A percentile compares a stretch with the other conserved stretches of the same genome.
Conservation (phyloP, 2,113 vertebrate genomes). For the Rhizomys pruinosus region DNA sequence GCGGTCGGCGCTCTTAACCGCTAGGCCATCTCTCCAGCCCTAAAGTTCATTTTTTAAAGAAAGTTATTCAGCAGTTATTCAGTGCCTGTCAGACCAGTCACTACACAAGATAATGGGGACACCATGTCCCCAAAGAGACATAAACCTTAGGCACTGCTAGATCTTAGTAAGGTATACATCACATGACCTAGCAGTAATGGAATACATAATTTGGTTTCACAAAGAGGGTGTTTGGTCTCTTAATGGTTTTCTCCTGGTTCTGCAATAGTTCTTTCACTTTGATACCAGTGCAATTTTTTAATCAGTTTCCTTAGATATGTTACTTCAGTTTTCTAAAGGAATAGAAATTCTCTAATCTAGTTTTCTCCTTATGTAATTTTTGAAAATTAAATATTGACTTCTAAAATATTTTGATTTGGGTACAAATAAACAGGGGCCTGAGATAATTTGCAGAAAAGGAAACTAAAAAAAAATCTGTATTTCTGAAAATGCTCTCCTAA, state of each 20-base stretch:
- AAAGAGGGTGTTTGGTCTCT: too few relatives aligned
- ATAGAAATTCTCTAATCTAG: slow-evolving; percentile 64
- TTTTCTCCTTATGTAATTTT: slow-evolving; percentile 61
- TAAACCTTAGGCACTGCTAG: neutral
- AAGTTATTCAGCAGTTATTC: slow-evolving; percentile 24
- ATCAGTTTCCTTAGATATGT: slow-evolving; percentile 50
- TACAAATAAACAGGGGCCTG: slow-evolving; percentile 57
- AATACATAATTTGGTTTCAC: neutral
- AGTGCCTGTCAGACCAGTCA: slow-evolving; percentile 29
- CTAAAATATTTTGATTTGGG: slow-evolving; percentile 56
- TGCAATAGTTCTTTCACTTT: too few relatives aligned
- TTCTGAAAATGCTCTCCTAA: slow-evolving; percentile 60
- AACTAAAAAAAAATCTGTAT: slow-evolving; percentile 61
- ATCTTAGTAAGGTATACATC: neutral
- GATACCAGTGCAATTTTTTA: slow-evolving; percentile 50
- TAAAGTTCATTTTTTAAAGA: slow-evolving; percentile 6
- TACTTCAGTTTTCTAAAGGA: slow-evolving; percentile 63
- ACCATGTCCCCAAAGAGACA: neutral
- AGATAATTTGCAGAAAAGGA: slow-evolving; percentile 58
- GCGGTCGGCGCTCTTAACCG: too few relatives aligned
- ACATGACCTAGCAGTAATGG: slow-evolving; percentile 17
- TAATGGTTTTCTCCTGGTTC: too few relatives aligned
- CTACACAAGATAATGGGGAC: neutral
- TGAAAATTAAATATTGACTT: slow-evolving; percentile 60
- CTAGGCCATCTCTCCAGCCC: too few relatives aligned